Evolutionary conservation across 2,888 invertebrate species (phyloP).

Genomic region (Xylophagus ater): DNA sequence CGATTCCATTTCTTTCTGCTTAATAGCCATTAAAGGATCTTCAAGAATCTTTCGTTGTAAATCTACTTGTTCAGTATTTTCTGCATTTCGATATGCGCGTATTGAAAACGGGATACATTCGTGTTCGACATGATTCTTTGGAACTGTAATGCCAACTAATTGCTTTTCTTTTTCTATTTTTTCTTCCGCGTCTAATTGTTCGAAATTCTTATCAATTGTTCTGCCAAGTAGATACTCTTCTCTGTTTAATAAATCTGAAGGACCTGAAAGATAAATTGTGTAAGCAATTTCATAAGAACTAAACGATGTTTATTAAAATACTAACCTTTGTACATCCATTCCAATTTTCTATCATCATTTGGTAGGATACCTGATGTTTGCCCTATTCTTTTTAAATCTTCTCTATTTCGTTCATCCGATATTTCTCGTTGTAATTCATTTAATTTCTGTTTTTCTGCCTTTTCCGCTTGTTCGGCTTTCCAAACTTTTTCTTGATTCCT

Average conservation of each 20-base stretch:
- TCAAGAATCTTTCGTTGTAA: slow-evolving; percentile 81
- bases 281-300: neutral
- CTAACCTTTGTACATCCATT: slow-evolving; percentile 78
- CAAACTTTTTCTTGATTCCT: slow-evolving; percentile 68
- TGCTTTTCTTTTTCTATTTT: slow-evolving; percentile 30
- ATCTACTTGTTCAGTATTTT: slow-evolving; percentile 64
- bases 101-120: slow-evolving; percentile 69
- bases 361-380: slow-evolving; percentile 43
- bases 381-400: slow-evolving; percentile 52
- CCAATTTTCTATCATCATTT: slow-evolving; percentile 46
- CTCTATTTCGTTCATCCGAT: slow-evolving; percentile 51
- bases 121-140: slow-evolving; percentile 58
- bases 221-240: slow-evolving; percentile 85
- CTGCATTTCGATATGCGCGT: slow-evolving; percentile 40
- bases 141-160: slow-evolving; percentile 35
- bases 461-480: slow-evolving; percentile 64
- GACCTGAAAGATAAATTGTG: slow-evolving; percentile 20
- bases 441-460: slow-evolving; percentile 56
- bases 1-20: slow-evolving; percentile 81
- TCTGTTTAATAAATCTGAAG: slow-evolving; percentile 44
- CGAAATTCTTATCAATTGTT: slow-evolving; percentile 68
- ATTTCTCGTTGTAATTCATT: slow-evolving; percentile 56
- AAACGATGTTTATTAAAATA: slow-evolving; percentile 1
- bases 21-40: slow-evolving; percentile 84
- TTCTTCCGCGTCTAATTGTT: slow-evolving; percentile 50